Percentiles rank a stretch among this genome's conserved stretches.
Evolutionary conservation across 1,140 invertebrate genomes (phyloP).

Genomic region (Arion vulgaris): DNA sequence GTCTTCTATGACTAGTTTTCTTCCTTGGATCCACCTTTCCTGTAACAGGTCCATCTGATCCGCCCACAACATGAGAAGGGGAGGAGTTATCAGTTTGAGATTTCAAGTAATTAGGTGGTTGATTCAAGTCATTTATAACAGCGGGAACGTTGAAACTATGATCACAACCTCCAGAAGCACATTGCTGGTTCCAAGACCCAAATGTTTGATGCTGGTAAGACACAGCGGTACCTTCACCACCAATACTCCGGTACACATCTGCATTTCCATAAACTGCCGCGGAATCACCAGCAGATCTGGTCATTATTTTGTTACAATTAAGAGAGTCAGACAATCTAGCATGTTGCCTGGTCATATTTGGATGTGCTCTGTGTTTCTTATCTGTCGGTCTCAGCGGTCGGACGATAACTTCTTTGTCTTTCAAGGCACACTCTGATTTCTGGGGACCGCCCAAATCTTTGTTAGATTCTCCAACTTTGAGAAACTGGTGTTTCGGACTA

Average conservation of each 20-base stretch:
- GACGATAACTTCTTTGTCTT: not conserved
- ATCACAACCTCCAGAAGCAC: not conserved
- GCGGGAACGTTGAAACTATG: not conserved
- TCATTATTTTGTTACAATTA: not conserved
- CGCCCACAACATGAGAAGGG: not conserved
- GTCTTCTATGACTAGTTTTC: not conserved
- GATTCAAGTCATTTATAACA: constrained; percentile 18
- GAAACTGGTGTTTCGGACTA: constrained; percentile 7
- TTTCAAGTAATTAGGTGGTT: constrained; percentile 4
- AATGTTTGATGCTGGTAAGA: not conserved
- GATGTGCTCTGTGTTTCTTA: not conserved
- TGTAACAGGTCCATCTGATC: not conserved
- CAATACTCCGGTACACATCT: constrained; percentile 23
- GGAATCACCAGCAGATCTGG: constrained; percentile 9
- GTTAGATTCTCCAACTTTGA: not conserved
- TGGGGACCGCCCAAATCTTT: not conserved
- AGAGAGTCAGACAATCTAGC: not conserved
- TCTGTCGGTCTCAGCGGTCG: not conserved
- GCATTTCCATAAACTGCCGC: constrained; percentile 8
- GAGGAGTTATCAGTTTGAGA: not conserved
- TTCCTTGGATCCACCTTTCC: constrained; percentile 6
- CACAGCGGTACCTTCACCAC: not conserved
- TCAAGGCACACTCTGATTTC: not conserved
- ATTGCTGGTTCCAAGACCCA: not conserved
- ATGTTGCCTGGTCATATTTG: not conserved